A percentile compares a stretch with the other conserved stretches of the same genome.
phyloP scores from a whole-genome alignment of 30 jellyfish, hydroid and myxozoan species.

The Morbakka virulenta region DNA sequence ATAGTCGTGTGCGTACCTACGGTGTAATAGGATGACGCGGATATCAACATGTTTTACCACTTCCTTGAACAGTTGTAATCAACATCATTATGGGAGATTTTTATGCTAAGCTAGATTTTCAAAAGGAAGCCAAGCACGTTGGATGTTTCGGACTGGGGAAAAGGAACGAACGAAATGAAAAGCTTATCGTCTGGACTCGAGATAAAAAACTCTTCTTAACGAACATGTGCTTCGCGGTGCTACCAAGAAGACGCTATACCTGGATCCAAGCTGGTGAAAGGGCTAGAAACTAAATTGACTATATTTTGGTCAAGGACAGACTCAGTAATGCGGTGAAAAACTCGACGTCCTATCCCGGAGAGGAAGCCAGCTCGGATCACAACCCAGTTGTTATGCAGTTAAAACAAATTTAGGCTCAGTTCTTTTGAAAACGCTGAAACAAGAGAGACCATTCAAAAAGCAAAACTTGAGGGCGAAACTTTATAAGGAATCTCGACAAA shows the following conservation, averaged over 20 bases:
- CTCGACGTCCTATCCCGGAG: constrained; percentile 9
- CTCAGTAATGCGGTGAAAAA: not conserved
- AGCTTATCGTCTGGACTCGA: constrained; percentile 1
- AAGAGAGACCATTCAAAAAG: no score
- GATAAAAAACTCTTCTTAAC: not conserved
- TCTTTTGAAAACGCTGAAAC: no score
- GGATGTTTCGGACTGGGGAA: constrained; percentile 4
- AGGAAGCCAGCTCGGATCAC: constrained; percentile 10
- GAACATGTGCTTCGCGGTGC: constrained; percentile 12
- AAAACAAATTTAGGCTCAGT: no score
- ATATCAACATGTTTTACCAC: no score
- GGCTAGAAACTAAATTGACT: not conserved
- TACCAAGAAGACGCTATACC: not conserved
- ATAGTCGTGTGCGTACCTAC: no score
- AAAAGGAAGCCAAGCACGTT: not conserved
- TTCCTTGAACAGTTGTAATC: no score
- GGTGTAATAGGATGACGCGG: no score
- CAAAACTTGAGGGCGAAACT: no score
- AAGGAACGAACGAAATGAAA: not conserved
- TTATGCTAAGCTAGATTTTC: not conserved
- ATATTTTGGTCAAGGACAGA: constrained; percentile 7
- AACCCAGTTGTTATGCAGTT: constrained; percentile 4
- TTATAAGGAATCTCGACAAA: no score
- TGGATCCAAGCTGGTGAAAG: constrained; percentile 4
- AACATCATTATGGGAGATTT: no score